phyloP scores from a whole-genome alignment of 2,113 vertebrate genomes.

The Tyto alba region DNA sequence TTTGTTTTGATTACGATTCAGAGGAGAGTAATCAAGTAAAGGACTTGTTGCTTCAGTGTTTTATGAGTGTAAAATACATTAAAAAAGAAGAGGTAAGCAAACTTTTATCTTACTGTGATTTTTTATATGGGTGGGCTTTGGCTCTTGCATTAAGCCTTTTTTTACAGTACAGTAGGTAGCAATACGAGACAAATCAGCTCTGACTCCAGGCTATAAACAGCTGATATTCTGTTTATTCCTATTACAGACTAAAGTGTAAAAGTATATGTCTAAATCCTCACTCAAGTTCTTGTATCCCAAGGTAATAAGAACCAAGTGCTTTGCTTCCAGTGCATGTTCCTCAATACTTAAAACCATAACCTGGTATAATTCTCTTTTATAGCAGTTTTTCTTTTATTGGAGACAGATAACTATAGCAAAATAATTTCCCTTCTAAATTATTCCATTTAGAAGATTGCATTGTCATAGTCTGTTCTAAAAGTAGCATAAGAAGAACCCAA shows the following conservation, averaged over 20 bases:
- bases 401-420: not conserved
- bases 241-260: not conserved
- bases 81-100: slow-evolving; percentile 84
- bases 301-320: not conserved
- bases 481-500: not conserved
- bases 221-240: not conserved
- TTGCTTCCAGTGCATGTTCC: not conserved
- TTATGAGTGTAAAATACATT: slow-evolving; percentile 76
- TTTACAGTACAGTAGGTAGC: not conserved
- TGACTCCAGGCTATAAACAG: not conserved
- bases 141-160: not conserved
- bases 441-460: not conserved
- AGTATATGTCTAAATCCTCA: not conserved
- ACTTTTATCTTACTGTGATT: not conserved
- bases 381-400: not conserved
- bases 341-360: not conserved
- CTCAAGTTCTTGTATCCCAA: not conserved
- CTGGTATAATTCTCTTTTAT: not conserved
- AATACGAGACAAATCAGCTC: not conserved
- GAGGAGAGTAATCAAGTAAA: slow-evolving; percentile 81
- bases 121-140: not conserved
- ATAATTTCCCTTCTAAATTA: not conserved
- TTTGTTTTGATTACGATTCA: slow-evolving; percentile 80
- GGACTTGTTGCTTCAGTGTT: slow-evolving; percentile 84
- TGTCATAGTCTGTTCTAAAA: not conserved